Evolutionary conservation across 2,888 invertebrate genomes (phyloP), one percentile per base, ranked within the genome.

Genomic region (Xestia rhomboidea): DNA sequence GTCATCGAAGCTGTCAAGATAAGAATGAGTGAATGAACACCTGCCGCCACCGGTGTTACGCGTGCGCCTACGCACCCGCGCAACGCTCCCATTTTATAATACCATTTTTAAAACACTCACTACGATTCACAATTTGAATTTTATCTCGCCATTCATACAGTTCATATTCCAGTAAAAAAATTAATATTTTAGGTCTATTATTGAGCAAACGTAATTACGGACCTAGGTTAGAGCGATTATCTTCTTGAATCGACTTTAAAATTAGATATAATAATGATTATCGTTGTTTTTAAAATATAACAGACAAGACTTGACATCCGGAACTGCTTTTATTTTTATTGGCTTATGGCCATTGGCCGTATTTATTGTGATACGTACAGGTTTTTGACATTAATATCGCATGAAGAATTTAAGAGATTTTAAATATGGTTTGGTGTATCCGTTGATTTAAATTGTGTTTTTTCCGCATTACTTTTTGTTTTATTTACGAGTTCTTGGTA

Each of bases 1-100:
- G 95, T 96, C 96, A 96, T 96, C 95, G 94, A 93, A 94, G 93
- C 95, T 96, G 96, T 96, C 96, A 95, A 96, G 96, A 96, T 96
- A 96, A 96, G 95, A 96, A 95, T 95, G 95, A 96, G 91, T 95
- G 95, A 96, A 95, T 95, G 96, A 94, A 95, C 96, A 96, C 96
- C 96, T 96, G 96, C 95, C 92, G 95, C 96, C 93, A 95, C 96
- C 93, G 94, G 96, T 94, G 94, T 96, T 96, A 96, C 96, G 95
- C 96, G 93, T 89, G 94, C 95, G 93, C 95, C 95, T 92, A 94
- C 95, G 93, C 95, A 92, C 91, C 92, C 93, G 90, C 89, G 89
- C 89, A 90, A 86, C 86, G 83, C 89, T 88, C 85, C 86, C 77
- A 88, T 88, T 89, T 91, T 90, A 89, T 89, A 92, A 93, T 91